A percentile compares a stretch with the other conserved stretches of the same genome.
These are phyloP conservation scores for Aproaerema taeniolella DNA, from an alignment of 2,888 invertebrate genomes.

Conservation along the genomic window DNA sequence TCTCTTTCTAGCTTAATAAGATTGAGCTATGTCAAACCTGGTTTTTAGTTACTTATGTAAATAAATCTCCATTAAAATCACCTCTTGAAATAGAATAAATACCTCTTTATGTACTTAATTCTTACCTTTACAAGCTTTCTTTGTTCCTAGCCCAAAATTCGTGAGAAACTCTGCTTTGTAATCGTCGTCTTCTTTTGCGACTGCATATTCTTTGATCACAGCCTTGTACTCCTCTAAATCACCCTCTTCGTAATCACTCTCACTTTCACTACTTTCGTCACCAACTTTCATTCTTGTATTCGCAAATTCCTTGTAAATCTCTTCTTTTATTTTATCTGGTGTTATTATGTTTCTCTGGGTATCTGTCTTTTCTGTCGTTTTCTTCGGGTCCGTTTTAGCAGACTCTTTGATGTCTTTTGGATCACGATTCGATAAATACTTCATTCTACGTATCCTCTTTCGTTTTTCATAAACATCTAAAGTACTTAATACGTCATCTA, in stretches of 20 bases:
- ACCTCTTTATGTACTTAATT: too few species aligned
- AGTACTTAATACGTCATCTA: conserved; percentile 56
- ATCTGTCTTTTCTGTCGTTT: conserved; percentile 32
- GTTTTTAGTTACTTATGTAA: too few species aligned
- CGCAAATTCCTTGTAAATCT: conserved; percentile 58
- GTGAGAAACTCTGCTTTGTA: conserved; percentile 78
- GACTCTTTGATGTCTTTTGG: conserved; percentile 32
- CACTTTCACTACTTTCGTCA: conserved; percentile 60
- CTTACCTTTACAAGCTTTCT: conserved; percentile 78
- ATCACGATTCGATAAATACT: conserved; percentile 48
- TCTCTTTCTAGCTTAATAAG: too few species aligned
- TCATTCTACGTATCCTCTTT: conserved; percentile 60
- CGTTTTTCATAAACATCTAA: conserved; percentile 76
- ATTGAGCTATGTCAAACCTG: too few species aligned
- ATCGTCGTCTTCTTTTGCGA: conserved; percentile 54
- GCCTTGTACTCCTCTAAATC: conserved; percentile 60
- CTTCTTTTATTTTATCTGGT: conserved; percentile 54
- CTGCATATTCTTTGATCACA: conserved; percentile 70
- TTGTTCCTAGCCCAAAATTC: conserved; percentile 80
- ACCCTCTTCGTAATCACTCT: conserved; percentile 69
- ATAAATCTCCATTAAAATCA: too few species aligned
- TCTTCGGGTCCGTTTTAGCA: conserved; percentile 35
- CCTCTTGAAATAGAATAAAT: too few species aligned
- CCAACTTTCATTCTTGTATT: conserved; percentile 42
- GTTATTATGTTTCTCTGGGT: conserved; percentile 48